A percentile compares a stretch with the other conserved stretches of the same genome.
Evolutionary conservation across 2,888 invertebrate species (phyloP).

Genomic region (Ormia ochracea): DNA sequence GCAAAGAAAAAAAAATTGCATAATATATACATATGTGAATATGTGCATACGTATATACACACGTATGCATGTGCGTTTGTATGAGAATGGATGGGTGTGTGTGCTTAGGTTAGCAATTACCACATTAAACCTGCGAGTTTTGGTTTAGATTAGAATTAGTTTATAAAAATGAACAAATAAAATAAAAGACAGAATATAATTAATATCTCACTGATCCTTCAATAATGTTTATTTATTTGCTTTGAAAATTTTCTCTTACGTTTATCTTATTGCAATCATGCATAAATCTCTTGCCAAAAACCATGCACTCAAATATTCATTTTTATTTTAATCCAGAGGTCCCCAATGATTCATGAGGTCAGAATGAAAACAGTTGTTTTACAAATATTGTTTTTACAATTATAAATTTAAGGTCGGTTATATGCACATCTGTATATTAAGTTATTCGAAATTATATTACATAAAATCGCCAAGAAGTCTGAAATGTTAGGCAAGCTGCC

Average conservation of each 20-base stretch:
- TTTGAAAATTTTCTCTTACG: conserved; percentile 21
- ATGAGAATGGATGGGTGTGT: too few relatives aligned
- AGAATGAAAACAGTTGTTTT: background rate
- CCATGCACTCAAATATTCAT: conserved; percentile 16
- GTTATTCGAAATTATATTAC: too few relatives aligned
- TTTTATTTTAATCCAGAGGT: conserved; percentile 18
- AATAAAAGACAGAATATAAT: conserved; percentile 44
- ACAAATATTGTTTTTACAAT: background rate
- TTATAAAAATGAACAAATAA: conserved; percentile 27
- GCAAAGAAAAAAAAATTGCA: too few relatives aligned
- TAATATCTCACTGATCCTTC: conserved; percentile 61
- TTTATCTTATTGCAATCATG: conserved; percentile 61
- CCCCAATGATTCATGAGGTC: background rate
- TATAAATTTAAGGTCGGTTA: too few relatives aligned
- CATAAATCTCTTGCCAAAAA: conserved; percentile 60
- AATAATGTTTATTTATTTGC: conserved; percentile 62
- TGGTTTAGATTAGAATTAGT: conserved; percentile 31
- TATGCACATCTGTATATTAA: too few relatives aligned
- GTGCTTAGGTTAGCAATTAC: too few relatives aligned
- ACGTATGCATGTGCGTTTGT: too few relatives aligned
- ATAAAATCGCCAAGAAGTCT: too few relatives aligned
- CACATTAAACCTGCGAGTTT: background rate
- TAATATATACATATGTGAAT: background rate
- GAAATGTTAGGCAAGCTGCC: too few relatives aligned
- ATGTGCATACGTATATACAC: background rate